Base-by-base conservation (phyloP, 2,113 vertebrate species). In the Saguinus imperator region DNA sequence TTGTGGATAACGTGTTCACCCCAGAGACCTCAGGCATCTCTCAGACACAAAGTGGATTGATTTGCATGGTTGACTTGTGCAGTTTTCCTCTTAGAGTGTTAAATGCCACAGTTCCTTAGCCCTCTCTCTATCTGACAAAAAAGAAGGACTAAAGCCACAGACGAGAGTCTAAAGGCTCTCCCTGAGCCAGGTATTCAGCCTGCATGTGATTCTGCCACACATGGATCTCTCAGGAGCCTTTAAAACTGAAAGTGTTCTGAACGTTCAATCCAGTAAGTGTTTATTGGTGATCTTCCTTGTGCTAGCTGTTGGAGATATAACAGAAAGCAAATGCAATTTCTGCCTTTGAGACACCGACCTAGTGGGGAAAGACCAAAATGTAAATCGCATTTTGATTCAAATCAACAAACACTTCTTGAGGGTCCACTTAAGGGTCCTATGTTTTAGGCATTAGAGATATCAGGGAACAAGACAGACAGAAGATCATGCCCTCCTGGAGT, bases 81-180 rank as follows among this genome's bases (percentile, higher is more conserved):
- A 57, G 18, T 32, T 64, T 73, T 75, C 81, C 80, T 87, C 72
- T 66, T 52, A 55, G 57, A n/a, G 10, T n/a, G 5, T 58, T 43
- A 70, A 52, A 52, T 27, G 11, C 68, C 55, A 9, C 6, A n/a
- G 23, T 35, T n/a, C 7, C 20, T 55, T 25, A 68, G 58, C 25
- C 66, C 20, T 13, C 5, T 66, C 52, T 23, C 1, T 32, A 6
- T 52, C 25, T 80, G 87, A 52, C 14, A 6, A 25, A 13, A 61
- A 76, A 58, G 70, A 14, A 94, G 37, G 52, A 37, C 6, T 32
- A 45, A 48, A 29, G 16, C n/a, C 55, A 48, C 32, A 35, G 32
- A 3, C 0, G 0, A 50, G 50, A 45, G 6, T 20, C 17, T 7
- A 4, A 57, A 0, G 20, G 5, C 21, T 72, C 43, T 27, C 12